A percentile compares a stretch with the other conserved stretches of the same genome.
phyloP scores from a whole-genome alignment of 2,113 vertebrate genomes.

The Crotalus tigris region DNA sequence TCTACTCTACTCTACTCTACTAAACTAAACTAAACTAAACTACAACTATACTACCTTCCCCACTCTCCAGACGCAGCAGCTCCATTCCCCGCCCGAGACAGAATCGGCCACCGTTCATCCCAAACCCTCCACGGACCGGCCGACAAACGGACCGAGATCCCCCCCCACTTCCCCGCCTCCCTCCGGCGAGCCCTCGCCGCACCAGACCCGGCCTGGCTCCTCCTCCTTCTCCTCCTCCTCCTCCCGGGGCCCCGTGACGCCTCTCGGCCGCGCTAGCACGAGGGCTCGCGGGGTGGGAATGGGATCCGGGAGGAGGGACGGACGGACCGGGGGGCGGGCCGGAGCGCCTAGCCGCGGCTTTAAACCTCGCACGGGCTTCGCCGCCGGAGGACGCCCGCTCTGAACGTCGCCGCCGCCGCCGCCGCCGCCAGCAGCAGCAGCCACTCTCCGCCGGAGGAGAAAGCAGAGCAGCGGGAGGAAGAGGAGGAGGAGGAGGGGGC shows the following conservation, averaged over 20 bases:
- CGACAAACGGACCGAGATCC: no score
- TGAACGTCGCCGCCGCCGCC: neutral
- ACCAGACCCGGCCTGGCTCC: neutral
- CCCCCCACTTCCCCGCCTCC: fast-evolving
- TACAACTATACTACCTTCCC: no score
- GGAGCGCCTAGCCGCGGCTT: conserved; percentile 28
- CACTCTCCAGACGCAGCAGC: neutral
- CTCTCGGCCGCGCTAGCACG: neutral
- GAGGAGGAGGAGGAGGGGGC: neutral
- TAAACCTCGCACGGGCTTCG: conserved; percentile 40
- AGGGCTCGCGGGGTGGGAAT: conserved; percentile 16
- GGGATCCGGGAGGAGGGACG: conserved; percentile 14
- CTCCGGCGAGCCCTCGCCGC: no score
- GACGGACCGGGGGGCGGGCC: neutral
- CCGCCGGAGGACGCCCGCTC: neutral
- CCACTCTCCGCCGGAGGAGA: neutral
- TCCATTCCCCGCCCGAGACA: fast-evolving
- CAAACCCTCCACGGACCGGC: neutral
- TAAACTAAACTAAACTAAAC: no score
- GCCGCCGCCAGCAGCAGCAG: no score
- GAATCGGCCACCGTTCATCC: neutral
- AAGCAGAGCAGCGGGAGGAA: neutral
- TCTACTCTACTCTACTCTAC: no score
- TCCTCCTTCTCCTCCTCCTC: conserved; percentile 10
- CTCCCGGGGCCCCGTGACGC: conserved; percentile 53